Percentiles rank a stretch among this genome's conserved stretches.
Evolutionary conservation across 2,113 vertebrate genomes (phyloP).

Genomic region (Gavialis gangeticus): DNA sequence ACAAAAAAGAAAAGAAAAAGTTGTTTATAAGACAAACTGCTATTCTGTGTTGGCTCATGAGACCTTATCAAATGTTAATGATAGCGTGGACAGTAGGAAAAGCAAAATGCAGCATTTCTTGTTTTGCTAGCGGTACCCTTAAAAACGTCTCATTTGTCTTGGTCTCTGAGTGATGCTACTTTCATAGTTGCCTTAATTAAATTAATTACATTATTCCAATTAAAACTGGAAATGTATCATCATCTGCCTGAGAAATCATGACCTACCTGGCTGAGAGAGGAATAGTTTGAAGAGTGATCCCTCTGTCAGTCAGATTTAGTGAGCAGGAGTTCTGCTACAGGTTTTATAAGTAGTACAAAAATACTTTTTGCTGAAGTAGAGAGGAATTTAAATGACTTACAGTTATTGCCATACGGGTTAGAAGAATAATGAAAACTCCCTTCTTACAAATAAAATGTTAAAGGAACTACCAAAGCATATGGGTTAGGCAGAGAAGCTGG

Average conservation of each 20-base stretch:
- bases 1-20: slow-evolving; percentile 10
- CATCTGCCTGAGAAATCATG: neutral
- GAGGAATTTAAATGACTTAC: neutral
- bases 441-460: neutral
- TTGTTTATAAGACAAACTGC: neutral
- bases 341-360: neutral
- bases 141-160: neutral
- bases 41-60: neutral
- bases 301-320: neutral
- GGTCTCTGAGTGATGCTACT: neutral
- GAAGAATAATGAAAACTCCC: neutral
- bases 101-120: neutral
- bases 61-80: neutral
- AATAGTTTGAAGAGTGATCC: neutral
- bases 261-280: neutral
- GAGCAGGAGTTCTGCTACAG: neutral
- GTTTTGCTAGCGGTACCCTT: neutral
- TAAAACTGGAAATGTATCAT: neutral
- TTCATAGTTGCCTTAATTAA: neutral
- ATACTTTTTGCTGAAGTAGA: neutral
- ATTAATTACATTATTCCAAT: neutral
- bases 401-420: neutral
- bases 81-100: neutral
- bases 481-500: neutral
- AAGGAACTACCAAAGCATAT: neutral